Percentiles rank a stretch among this genome's conserved stretches.
Conservation (phyloP, 2,888 invertebrate genomes). For the Helleia helle region DNA sequence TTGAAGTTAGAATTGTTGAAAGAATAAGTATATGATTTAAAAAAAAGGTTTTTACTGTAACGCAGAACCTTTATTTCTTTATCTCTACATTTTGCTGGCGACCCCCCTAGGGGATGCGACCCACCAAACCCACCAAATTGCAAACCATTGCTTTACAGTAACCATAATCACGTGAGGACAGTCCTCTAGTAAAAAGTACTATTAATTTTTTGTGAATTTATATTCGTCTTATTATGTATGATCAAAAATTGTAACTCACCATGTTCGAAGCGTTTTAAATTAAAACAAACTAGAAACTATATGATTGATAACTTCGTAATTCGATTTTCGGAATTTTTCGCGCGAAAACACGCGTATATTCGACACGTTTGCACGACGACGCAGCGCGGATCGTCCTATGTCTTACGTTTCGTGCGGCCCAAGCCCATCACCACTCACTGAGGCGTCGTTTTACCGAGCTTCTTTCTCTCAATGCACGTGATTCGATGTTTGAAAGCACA, state of each 20-base stretch:
- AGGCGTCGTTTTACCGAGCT: constrained; percentile 24
- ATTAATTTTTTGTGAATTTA: too few relatives aligned
- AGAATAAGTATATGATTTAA: too few relatives aligned
- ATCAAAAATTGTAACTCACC: background rate
- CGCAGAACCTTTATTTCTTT: too few relatives aligned
- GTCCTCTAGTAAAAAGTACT: too few relatives aligned
- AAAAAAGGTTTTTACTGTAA: too few relatives aligned
- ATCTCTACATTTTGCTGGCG: too few relatives aligned
- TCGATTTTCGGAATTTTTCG: constrained; percentile 1
- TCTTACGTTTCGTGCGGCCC: constrained; percentile 26
- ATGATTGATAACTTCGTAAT: background rate
- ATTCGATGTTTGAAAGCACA: constrained; percentile 44
- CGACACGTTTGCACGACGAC: constrained; percentile 45
- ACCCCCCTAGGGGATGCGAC: too few relatives aligned
- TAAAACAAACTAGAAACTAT: background rate
- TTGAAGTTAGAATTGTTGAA: too few relatives aligned
- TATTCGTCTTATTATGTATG: too few relatives aligned
- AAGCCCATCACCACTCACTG: constrained; percentile 35
- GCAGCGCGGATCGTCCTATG: constrained; percentile 50
- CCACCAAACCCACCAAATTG: too few relatives aligned
- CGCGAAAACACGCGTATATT: constrained; percentile 18
- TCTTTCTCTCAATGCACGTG: constrained; percentile 53
- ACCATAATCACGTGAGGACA: too few relatives aligned
- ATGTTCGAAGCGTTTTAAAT: background rate
- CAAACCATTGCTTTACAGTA: too few relatives aligned